A percentile compares a stretch with the other conserved stretches of the same genome.
These are phyloP conservation scores for Troides oblongomaculatus DNA, from an alignment of 2,888 invertebrate species.

Conservation along the genomic window DNA sequence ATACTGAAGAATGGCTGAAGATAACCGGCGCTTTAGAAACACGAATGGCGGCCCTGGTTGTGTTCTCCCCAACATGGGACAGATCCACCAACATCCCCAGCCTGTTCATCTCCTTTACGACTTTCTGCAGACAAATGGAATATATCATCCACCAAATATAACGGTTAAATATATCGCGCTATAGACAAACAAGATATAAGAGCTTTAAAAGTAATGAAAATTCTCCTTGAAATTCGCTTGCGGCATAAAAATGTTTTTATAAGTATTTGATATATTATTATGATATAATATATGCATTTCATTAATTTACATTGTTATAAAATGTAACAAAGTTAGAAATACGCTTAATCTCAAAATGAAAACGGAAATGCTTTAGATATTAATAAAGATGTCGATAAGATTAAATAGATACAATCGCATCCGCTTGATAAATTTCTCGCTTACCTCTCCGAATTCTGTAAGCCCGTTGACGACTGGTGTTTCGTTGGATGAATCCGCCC, in stretches of 20 bases:
- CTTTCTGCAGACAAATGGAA: conserved; percentile 71
- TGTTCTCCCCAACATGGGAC: conserved; percentile 85
- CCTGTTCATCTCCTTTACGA: conserved; percentile 88
- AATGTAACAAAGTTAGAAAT: too few relatives aligned
- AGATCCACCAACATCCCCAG: conserved; percentile 89
- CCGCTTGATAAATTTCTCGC: conserved; percentile 31
- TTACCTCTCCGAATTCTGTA: conserved; percentile 77
- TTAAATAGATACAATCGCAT: too few relatives aligned
- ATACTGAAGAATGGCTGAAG: conserved; percentile 87
- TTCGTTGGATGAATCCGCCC: conserved; percentile 79
- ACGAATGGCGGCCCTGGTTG: conserved; percentile 84
- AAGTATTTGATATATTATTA: background rate
- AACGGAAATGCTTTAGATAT: too few relatives aligned
- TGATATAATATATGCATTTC: too few relatives aligned
- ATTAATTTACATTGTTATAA: too few relatives aligned
- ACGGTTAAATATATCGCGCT: background rate
- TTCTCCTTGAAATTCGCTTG: background rate
- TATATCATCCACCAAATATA: background rate
- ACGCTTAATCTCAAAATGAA: too few relatives aligned
- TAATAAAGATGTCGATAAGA: too few relatives aligned
- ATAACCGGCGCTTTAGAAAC: conserved; percentile 86
- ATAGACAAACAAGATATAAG: background rate
- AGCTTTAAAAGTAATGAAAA: background rate
- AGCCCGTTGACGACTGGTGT: conserved; percentile 70
- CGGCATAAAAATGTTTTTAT: background rate